phyloP scores from a whole-genome alignment of 2,797 vertebrate genomes.

The Urophycis tenuis region DNA sequence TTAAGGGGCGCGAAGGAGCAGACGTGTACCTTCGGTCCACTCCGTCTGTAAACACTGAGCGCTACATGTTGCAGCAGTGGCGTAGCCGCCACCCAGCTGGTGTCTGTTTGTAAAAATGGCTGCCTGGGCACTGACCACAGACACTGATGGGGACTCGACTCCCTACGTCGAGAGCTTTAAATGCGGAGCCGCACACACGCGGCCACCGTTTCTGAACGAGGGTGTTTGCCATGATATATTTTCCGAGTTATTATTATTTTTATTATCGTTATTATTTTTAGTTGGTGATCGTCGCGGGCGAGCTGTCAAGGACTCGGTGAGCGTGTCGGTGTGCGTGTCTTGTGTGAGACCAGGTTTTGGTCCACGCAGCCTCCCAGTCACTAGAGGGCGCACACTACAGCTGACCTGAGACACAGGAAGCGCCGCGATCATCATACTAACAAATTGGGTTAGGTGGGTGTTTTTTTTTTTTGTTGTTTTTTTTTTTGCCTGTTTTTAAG shows the following conservation, averaged over 20 bases:
- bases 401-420: slow-evolving; percentile 9
- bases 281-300: background rate
- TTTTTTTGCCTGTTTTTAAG: slow-evolving; percentile 54
- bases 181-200: slow-evolving; percentile 51
- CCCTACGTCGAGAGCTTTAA: slow-evolving; percentile 66
- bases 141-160: slow-evolving; percentile 60
- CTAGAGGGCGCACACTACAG: slow-evolving; percentile 47
- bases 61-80: slow-evolving; percentile 53
- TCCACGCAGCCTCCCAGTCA: slow-evolving; percentile 43
- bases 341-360: slow-evolving; percentile 20
- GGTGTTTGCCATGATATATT: slow-evolving; percentile 1
- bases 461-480: too few relatives aligned
- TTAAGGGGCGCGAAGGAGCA: slow-evolving; percentile 63
- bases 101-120: slow-evolving; percentile 47
- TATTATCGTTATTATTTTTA: background rate
- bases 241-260: slow-evolving; percentile 19
- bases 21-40: slow-evolving; percentile 54
- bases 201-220: slow-evolving; percentile 36
- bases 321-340: slow-evolving; percentile 44
- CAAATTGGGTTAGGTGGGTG: slow-evolving; percentile 38
- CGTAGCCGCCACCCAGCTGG: slow-evolving; percentile 36
- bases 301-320: slow-evolving; percentile 24
- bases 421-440: slow-evolving; percentile 30
- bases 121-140: slow-evolving; percentile 44
- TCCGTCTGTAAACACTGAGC: slow-evolving; percentile 73